Evolutionary conservation across 2,888 invertebrate species (phyloP).

Genomic region (Cremastinae sp.): DNA sequence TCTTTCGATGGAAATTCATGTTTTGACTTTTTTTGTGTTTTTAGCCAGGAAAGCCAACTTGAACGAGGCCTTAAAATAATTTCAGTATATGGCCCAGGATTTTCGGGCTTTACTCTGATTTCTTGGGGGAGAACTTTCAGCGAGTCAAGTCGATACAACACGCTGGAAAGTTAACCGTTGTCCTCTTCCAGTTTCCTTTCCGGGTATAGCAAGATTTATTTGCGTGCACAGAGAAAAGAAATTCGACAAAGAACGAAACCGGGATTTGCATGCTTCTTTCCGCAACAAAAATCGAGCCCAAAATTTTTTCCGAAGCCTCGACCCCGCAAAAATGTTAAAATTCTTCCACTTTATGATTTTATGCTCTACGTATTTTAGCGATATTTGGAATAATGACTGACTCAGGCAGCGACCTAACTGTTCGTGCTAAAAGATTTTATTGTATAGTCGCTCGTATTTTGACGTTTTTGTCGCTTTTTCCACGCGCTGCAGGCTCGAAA

Average conservation of each 20-base stretch:
- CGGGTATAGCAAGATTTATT: constrained; percentile 67
- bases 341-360: constrained; percentile 72
- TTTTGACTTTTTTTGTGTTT: constrained; percentile 22
- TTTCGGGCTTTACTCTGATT: constrained; percentile 23
- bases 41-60: not conserved
- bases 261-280: constrained; percentile 70
- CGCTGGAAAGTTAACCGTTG: constrained; percentile 69
- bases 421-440: constrained; percentile 43
- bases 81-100: constrained; percentile 31
- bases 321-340: constrained; percentile 71
- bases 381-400: constrained; percentile 72
- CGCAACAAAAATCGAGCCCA: constrained; percentile 4
- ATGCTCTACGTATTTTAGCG: constrained; percentile 72
- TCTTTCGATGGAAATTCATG: constrained; percentile 1
- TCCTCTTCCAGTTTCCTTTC: constrained; percentile 63
- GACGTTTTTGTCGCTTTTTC: constrained; percentile 16
- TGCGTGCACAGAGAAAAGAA: constrained; percentile 36
- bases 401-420: constrained; percentile 68
- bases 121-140: constrained; percentile 8
- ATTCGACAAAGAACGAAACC: constrained; percentile 14
- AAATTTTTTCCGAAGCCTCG: constrained; percentile 8
- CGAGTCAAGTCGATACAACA: not conserved
- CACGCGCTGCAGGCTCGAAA: not conserved
- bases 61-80: constrained; percentile 33
- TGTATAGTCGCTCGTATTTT: constrained; percentile 20